These are phyloP conservation scores for Toxonevra muliebris DNA, from an alignment of 2,888 invertebrate species.

Conservation along the genomic window DNA sequence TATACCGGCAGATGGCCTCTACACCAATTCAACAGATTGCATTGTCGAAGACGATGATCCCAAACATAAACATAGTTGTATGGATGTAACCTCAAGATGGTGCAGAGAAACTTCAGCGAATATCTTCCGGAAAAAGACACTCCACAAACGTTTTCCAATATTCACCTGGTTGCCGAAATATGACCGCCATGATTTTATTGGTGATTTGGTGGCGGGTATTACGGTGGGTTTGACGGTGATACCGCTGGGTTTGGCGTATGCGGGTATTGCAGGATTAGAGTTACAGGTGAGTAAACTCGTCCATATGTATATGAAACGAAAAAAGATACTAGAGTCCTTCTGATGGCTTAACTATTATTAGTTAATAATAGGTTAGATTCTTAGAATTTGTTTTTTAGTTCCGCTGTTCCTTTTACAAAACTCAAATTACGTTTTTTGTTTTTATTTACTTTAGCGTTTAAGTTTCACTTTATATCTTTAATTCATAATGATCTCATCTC, in stretches of 20 bases:
- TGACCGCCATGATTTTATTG: slow-evolving; percentile 76
- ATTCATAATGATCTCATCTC: too few species aligned
- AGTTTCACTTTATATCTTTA: too few species aligned
- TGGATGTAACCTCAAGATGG: slow-evolving; percentile 50
- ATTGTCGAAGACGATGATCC: slow-evolving; percentile 66
- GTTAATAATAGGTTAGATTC: too few species aligned
- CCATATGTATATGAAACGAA: too few species aligned
- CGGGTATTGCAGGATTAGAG: slow-evolving; percentile 81
- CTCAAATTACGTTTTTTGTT: too few species aligned
- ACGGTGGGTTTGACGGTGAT: slow-evolving; percentile 77
- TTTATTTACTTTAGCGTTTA: too few species aligned
- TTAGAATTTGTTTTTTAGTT: too few species aligned
- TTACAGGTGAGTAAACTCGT: slow-evolving; percentile 69
- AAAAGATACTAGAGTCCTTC: too few species aligned
- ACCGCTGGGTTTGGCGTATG: slow-evolving; percentile 89
- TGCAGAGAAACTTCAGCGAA: slow-evolving; percentile 65
- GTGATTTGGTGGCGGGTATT: slow-evolving; percentile 89
- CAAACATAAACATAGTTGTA: slow-evolving; percentile 47
- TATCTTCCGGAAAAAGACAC: slow-evolving; percentile 74
- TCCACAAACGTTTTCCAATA: slow-evolving; percentile 80
- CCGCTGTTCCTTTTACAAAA: too few species aligned
- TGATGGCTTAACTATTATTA: too few species aligned
- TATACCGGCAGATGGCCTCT: slow-evolving; percentile 60
- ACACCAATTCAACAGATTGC: slow-evolving; percentile 60
- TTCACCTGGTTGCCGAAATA: slow-evolving; percentile 83